Percentiles rank a stretch among this genome's conserved stretches.
Evolutionary conservation across 2,888 invertebrate species (phyloP).

Genomic region (Baccha elongata): DNA sequence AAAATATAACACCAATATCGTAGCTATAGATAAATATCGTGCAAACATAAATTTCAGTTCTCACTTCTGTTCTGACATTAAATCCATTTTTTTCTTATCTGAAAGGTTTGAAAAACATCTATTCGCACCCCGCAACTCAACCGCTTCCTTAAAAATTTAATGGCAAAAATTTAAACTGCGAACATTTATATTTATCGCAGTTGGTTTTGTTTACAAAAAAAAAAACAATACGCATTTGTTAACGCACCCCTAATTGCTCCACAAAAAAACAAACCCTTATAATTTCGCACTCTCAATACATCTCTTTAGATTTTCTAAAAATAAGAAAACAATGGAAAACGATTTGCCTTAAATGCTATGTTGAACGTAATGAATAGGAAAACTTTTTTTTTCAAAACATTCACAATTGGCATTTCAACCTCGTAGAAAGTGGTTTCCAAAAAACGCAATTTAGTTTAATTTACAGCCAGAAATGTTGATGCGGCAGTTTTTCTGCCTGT

Average conservation of each 20-base stretch:
- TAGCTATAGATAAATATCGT: constrained; percentile 56
- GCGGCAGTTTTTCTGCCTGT: constrained; percentile 20
- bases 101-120: not conserved
- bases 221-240: constrained; percentile 71
- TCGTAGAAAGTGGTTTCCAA: constrained; percentile 60
- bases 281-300: constrained; percentile 27
- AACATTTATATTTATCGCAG: constrained; percentile 72
- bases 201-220: constrained; percentile 52
- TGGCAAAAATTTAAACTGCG: constrained; percentile 62
- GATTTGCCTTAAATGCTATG: constrained; percentile 35
- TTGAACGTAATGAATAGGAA: constrained; percentile 63
- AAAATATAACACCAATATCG: constrained; percentile 52
- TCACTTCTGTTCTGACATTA: constrained; percentile 52
- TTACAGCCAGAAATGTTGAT: constrained; percentile 42
- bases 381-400: constrained; percentile 53
- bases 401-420: constrained; percentile 51
- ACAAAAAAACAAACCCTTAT: constrained; percentile 69
- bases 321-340: constrained; percentile 4
- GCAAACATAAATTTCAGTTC: constrained; percentile 51
- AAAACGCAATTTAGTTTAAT: constrained; percentile 56
- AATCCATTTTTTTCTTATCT: constrained; percentile 6
- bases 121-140: not conserved
- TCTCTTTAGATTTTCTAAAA: not conserved
- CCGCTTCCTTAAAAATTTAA: constrained; percentile 1
- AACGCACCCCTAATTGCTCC: constrained; percentile 73